Base-by-base conservation (phyloP, 2,888 invertebrate genomes). In the Meiosimyza platycephala region DNA sequence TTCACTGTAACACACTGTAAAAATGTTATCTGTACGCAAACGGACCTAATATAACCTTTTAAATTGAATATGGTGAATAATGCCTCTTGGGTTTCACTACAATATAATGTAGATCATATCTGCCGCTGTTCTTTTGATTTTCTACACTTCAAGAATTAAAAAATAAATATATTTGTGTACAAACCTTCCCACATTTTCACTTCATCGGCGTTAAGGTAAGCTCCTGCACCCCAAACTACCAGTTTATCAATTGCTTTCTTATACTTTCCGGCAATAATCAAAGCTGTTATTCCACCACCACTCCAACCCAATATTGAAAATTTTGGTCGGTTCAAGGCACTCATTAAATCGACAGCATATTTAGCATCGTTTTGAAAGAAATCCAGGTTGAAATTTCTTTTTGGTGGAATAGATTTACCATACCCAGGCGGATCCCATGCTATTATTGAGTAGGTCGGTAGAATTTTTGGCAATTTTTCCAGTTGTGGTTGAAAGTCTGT, bases 361-460 rank as follows among this genome's bases (percentile, higher is more conserved):
- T 90, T 88, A 6, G 96, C 95, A 89, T 97, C 96, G 76, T 90
- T 90, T 72, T 92, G 89, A 79, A 92, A 92, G 84, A 94, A 95
- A 79, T 94, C 89, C 0, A 88, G 80, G 0, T 90, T 88, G 83
- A 94, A 96, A n/a, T 90, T 88, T 76, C 93, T 90, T 33, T 91
- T 88, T 0, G 95, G 95, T 0, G 95, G 96, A 76, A 93, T 89
- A 74, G 95, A 95, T 75, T 91, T 91, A 1, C 96, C 96, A 88
- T 95, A 96, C 0, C 96, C 96, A 0, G 94, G 94, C 0, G 96
- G 95, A 86, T 97, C 96, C 94, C 93, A 94, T 0, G 90, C 93
- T 18, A 86, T 83, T 11, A 87, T 81, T 63, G 83, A 84, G 74
- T 86, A 78, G 57, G 83, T 79, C 2, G 84, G 79, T 79, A 88